Evolutionary conservation across 2,888 invertebrate genomes (phyloP).

Genomic region (Cantharis lateralis): DNA sequence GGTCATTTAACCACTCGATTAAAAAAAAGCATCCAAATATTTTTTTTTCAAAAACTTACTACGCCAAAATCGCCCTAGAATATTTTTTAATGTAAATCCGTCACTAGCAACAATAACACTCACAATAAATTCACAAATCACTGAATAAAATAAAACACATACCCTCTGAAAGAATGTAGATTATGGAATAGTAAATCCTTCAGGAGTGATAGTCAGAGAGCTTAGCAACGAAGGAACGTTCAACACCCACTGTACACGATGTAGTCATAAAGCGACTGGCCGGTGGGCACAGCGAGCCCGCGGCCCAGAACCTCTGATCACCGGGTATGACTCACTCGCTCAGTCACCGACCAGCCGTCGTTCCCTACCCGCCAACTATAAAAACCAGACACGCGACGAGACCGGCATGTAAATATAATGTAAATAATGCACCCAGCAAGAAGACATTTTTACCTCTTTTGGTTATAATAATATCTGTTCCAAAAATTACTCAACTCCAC

Average conservation of each 20-base stretch:
- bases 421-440: neutral
- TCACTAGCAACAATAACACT: neutral
- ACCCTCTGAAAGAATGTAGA: neutral
- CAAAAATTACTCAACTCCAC: neutral
- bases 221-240: neutral
- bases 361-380: constrained; percentile 1
- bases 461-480: neutral
- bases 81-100: neutral
- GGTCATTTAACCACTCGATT: neutral
- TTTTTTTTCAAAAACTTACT: neutral
- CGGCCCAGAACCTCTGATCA: constrained; percentile 12
- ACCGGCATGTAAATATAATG: constrained; percentile 2
- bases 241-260: constrained; percentile 9
- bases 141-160: constrained; percentile 1
- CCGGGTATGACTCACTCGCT: constrained; percentile 22
- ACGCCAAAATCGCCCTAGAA: neutral
- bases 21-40: neutral
- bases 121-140: neutral
- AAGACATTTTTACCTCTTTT: constrained; percentile 16
- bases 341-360: constrained; percentile 25
- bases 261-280: constrained; percentile 32
- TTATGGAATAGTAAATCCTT: constrained; percentile 1
- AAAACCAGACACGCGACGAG: constrained; percentile 32
- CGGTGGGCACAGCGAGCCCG: constrained; percentile 28
- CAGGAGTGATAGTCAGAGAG: neutral